Evolutionary conservation across 2,113 vertebrate species (phyloP).

Genomic region (Stictonetta naevosa): DNA sequence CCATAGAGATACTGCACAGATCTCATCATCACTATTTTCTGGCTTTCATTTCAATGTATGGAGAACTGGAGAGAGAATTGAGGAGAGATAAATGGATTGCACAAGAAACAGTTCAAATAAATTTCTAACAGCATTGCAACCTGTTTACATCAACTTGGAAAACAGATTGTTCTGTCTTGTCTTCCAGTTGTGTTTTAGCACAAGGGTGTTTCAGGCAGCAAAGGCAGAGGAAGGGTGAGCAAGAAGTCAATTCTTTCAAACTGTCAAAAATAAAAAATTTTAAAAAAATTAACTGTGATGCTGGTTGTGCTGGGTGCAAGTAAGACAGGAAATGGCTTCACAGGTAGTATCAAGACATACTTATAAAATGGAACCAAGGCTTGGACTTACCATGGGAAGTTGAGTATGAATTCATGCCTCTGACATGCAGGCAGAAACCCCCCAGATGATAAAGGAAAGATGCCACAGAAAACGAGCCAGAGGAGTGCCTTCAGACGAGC

Average conservation of each 20-base stretch:
- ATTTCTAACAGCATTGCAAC: not conserved
- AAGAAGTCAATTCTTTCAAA: not conserved
- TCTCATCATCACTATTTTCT: not conserved
- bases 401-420: not conserved
- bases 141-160: not conserved
- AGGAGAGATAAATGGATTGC: not conserved
- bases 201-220: not conserved
- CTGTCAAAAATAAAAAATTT: not conserved
- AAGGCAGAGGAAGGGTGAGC: not conserved
- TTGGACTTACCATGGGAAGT: not conserved
- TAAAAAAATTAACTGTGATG: not conserved
- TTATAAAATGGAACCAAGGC: not conserved
- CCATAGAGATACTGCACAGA: not conserved
- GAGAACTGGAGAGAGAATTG: not conserved
- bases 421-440: not conserved
- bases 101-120: not conserved
- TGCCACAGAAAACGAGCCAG: not conserved
- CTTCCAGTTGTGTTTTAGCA: not conserved
- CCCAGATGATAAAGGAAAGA: not conserved
- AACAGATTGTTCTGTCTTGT: not conserved
- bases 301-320: not conserved
- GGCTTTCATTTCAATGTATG: not conserved
- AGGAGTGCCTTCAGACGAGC: not conserved
- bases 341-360: not conserved
- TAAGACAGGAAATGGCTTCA: not conserved